These are phyloP conservation scores for Probosciger aterrimus DNA, from an alignment of 2,113 vertebrate genomes.

Conservation along the genomic window DNA sequence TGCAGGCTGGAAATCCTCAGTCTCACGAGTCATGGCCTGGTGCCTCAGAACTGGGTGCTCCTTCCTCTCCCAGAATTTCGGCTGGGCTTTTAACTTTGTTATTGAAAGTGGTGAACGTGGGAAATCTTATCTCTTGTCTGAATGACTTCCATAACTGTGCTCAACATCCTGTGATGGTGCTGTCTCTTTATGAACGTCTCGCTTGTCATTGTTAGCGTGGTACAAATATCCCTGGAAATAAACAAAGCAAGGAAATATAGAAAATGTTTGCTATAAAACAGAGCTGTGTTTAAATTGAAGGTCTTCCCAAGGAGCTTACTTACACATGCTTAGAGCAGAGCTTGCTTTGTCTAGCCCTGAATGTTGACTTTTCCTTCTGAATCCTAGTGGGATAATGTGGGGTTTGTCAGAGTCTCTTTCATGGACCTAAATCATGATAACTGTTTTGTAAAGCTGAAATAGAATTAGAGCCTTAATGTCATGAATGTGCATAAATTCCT, in stretches of 20 bases:
- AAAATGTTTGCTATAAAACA: slow-evolving; percentile 7
- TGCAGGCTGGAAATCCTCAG: neutral
- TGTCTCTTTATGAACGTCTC: neutral
- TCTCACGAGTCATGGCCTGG: neutral
- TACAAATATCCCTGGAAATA: slow-evolving; percentile 36
- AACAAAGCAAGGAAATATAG: slow-evolving; percentile 54
- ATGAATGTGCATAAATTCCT: neutral
- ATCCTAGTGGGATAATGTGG: neutral
- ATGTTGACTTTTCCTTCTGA: slow-evolving; percentile 9
- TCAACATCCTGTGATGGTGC: slow-evolving; percentile 40
- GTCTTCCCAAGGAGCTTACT: neutral
- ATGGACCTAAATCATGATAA: neutral
- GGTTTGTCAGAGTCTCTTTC: neutral
- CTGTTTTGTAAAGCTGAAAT: neutral
- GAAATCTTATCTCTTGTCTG: slow-evolving; percentile 54
- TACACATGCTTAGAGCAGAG: neutral
- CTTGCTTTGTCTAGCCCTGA: neutral
- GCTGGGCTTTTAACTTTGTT: neutral
- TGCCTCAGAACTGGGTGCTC: neutral
- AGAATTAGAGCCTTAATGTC: neutral
- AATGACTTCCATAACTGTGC: slow-evolving; percentile 29
- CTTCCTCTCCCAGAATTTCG: neutral
- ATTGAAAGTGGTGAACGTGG: neutral
- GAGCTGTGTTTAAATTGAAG: neutral
- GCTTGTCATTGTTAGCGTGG: slow-evolving; percentile 37